Evolutionary conservation across 2,888 invertebrate species (phyloP).

Genomic region (Ochropleura plecta): DNA sequence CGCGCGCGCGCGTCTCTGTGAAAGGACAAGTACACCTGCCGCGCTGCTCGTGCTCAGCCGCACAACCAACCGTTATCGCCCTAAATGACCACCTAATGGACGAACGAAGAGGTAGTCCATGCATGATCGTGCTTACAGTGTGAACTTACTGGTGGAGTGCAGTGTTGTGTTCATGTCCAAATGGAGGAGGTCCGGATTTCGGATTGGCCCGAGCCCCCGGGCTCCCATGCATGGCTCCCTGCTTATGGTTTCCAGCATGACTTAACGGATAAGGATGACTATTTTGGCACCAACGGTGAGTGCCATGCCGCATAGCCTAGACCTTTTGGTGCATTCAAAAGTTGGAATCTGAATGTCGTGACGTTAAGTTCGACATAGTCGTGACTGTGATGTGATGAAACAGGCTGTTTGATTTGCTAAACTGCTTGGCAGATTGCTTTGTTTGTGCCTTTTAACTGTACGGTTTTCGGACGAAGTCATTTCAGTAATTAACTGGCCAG

Average conservation of each 20-base stretch:
- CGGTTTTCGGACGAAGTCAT: constrained; percentile 59
- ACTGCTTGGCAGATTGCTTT: constrained; percentile 70
- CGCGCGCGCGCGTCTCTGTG: constrained; percentile 79
- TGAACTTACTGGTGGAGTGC: constrained; percentile 85
- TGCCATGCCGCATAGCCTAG: constrained; percentile 73
- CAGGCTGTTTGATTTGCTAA: constrained; percentile 71
- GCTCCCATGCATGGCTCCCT: constrained; percentile 94
- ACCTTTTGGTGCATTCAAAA: constrained; percentile 63
- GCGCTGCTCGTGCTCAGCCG: constrained; percentile 58
- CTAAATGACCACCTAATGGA: constrained; percentile 89
- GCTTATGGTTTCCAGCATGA: constrained; percentile 94
- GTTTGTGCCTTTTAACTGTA: constrained; percentile 62
- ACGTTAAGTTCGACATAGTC: constrained; percentile 71
- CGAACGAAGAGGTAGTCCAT: constrained; percentile 88
- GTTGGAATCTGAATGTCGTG: constrained; percentile 68
- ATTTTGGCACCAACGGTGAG: constrained; percentile 92
- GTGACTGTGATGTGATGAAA: constrained; percentile 69
- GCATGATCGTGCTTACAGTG: constrained; percentile 87
- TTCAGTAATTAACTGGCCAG: constrained; percentile 53
- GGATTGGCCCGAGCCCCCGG: constrained; percentile 93
- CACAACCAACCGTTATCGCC: constrained; percentile 87
- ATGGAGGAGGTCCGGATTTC: constrained; percentile 92
- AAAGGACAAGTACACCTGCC: constrained; percentile 64
- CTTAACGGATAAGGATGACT: constrained; percentile 92
- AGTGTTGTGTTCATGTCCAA: constrained; percentile 87